These are phyloP conservation scores for Zaprionus tsacasi DNA, from an alignment of 1,140 invertebrate species.

Conservation along the genomic window DNA sequence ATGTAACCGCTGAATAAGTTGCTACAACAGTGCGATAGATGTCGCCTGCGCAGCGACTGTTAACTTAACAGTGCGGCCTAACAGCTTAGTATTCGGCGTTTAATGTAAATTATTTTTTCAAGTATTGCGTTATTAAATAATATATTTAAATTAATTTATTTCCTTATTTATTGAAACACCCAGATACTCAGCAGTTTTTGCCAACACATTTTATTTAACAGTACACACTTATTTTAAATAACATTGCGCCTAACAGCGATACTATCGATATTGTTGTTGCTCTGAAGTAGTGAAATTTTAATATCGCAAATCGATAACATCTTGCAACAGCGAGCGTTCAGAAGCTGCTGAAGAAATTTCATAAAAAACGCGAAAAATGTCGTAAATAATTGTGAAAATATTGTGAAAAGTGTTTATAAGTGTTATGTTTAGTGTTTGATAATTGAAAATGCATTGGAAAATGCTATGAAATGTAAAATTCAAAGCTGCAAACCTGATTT, in stretches of 20 bases:
- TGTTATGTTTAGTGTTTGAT: slow-evolving; percentile 27
- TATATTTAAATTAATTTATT: neutral
- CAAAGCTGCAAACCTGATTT: slow-evolving; percentile 71
- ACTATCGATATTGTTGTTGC: slow-evolving; percentile 22
- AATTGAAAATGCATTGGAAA: slow-evolving; percentile 37
- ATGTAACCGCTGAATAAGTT: neutral
- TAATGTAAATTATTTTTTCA: neutral
- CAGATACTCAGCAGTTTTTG: neutral
- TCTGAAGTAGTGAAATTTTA: slow-evolving; percentile 16
- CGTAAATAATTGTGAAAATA: slow-evolving; percentile 62
- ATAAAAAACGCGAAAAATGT: slow-evolving; percentile 57
- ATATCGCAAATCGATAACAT: slow-evolving; percentile 40
- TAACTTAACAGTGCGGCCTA: neutral
- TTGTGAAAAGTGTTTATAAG: slow-evolving; percentile 53
- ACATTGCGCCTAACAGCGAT: neutral
- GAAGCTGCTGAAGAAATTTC: slow-evolving; percentile 47
- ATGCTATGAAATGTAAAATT: slow-evolving; percentile 51
- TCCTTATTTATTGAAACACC: neutral
- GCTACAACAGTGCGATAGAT: neutral
- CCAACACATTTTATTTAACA: neutral
- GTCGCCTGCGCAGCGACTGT: neutral
- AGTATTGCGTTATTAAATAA: neutral
- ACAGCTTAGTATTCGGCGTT: neutral
- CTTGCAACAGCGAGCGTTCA: slow-evolving; percentile 41
- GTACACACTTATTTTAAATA: too few species aligned